A percentile compares a stretch with the other conserved stretches of the same genome.
Conservation (phyloP, 2,888 invertebrate species). For the Sclerodermus sp. region DNA sequence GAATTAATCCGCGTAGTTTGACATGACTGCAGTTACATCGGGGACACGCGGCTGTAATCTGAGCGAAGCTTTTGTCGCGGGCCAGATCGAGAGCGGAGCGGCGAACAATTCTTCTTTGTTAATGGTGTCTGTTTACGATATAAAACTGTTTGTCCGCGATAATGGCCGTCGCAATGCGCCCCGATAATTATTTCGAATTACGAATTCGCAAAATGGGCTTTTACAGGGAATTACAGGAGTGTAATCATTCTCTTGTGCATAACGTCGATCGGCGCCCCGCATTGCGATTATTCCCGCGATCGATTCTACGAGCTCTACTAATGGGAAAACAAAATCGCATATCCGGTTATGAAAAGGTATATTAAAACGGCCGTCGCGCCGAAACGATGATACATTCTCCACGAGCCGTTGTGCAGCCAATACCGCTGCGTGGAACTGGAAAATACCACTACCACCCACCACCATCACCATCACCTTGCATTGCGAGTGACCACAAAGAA, state of each 20-base stretch:
- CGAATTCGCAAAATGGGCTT: constrained; percentile 39
- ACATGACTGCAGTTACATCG: constrained; percentile 37
- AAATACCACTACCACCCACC: too few relatives aligned
- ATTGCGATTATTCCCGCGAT: constrained; percentile 27
- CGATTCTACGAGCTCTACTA: constrained; percentile 20
- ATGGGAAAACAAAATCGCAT: constrained; percentile 25
- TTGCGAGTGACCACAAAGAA: too few relatives aligned
- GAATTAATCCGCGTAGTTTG: constrained; percentile 36
- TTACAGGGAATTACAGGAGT: constrained; percentile 35
- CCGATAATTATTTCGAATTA: constrained; percentile 40
- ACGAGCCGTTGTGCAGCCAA: too few relatives aligned
- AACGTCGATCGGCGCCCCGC: constrained; percentile 32
- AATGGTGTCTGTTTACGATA: constrained; percentile 39
- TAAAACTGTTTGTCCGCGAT: constrained; percentile 40
- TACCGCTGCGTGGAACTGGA: too few relatives aligned
- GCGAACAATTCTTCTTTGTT: constrained; percentile 38
- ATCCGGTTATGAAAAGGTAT: constrained; percentile 15
- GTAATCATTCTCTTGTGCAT: constrained; percentile 36
- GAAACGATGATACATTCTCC: constrained; percentile 5
- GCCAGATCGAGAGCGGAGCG: constrained; percentile 33
- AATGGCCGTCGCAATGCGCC: constrained; percentile 38
- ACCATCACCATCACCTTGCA: too few relatives aligned
- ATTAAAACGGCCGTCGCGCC: neutral
- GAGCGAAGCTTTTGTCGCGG: constrained; percentile 33
- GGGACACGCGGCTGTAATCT: constrained; percentile 24